These are phyloP conservation scores for Agapornis roseicollis DNA, from an alignment of 2,113 vertebrate genomes.

Conservation along the genomic window DNA sequence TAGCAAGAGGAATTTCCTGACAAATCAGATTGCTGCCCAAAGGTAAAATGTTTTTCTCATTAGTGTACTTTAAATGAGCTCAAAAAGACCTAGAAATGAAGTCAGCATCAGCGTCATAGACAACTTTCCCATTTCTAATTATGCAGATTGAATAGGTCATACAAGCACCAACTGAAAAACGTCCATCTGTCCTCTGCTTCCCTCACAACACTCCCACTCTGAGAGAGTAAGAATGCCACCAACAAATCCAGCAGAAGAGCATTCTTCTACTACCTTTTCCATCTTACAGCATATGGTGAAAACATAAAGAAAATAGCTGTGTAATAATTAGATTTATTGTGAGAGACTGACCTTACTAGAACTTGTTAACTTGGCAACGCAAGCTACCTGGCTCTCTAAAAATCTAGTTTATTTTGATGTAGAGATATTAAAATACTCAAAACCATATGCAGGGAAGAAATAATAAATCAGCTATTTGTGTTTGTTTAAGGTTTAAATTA, in stretches of 20 bases:
- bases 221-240: neutral
- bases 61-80: conserved; percentile 31
- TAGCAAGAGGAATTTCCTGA: conserved; percentile 74
- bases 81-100: conserved; percentile 51
- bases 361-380: neutral
- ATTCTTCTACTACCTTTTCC: neutral
- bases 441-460: conserved; percentile 3
- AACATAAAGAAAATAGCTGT: neutral
- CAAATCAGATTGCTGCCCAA: conserved; percentile 68
- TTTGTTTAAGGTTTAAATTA: neutral
- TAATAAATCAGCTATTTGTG: neutral
- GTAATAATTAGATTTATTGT: conserved; percentile 27
- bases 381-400: conserved; percentile 16
- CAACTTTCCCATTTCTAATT: conserved; percentile 43
- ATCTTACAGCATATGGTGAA: neutral
- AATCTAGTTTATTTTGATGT: conserved; percentile 20
- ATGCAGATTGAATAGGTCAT: conserved; percentile 1
- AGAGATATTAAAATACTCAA: conserved; percentile 17
- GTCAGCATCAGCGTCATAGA: conserved; percentile 27
- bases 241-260: neutral
- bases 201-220: neutral
- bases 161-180: neutral
- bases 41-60: conserved; percentile 68
- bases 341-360: conserved; percentile 21
- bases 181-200: neutral